Conservation (phyloP, 2,113 vertebrate species). For the Notechis scutatus region DNA sequence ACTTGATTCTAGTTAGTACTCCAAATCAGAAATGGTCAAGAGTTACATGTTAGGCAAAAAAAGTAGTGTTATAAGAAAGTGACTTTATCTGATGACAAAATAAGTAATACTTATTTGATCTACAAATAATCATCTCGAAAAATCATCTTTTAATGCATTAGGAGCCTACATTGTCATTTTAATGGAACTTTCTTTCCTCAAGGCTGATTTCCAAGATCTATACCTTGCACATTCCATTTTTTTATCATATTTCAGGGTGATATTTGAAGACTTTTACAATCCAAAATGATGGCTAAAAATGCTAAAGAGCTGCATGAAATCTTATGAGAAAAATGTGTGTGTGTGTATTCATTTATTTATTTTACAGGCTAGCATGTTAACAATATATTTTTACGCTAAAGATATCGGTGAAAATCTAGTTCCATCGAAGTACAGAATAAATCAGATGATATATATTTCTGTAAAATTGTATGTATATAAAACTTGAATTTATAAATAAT, state of each 20-base stretch:
- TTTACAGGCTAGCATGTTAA: background rate
- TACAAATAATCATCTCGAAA: background rate
- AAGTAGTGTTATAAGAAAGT: background rate
- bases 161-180: slow-evolving; percentile 22
- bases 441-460: slow-evolving; percentile 40
- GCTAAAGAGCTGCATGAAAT: slow-evolving; percentile 48
- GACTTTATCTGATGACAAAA: background rate
- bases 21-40: background rate
- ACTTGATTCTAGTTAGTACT: background rate
- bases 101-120: background rate
- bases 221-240: background rate
- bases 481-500: slow-evolving; percentile 29
- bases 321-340: background rate
- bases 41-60: background rate
- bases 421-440: slow-evolving; percentile 42
- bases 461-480: slow-evolving; percentile 17
- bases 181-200: slow-evolving; percentile 17
- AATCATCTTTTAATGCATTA: background rate
- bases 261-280: slow-evolving; percentile 33
- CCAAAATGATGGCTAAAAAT: slow-evolving; percentile 67
- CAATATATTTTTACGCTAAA: background rate
- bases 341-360: background rate
- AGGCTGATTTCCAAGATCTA: slow-evolving; percentile 10
- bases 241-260: slow-evolving; percentile 16
- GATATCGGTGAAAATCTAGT: slow-evolving; percentile 1